Evolutionary conservation across 30 jellyfish, hydroid and myxozoan species (phyloP).

Genomic region (Cassiopea xamachana): DNA sequence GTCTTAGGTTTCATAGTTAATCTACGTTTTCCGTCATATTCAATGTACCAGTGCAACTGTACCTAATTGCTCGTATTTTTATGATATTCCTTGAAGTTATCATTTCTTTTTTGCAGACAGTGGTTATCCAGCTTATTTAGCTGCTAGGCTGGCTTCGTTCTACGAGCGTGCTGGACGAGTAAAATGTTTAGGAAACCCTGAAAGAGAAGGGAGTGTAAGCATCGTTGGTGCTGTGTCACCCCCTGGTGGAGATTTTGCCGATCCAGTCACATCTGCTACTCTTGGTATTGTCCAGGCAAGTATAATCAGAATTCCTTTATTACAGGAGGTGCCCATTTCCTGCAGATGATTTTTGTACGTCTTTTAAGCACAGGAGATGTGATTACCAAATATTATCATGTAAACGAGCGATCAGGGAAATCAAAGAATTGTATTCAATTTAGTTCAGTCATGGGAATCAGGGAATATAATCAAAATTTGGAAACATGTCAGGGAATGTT

Average conservation of each 20-base stretch:
- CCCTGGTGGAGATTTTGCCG: slow-evolving; percentile 99
- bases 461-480: too few relatives aligned
- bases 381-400: too few relatives aligned
- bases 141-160: slow-evolving; percentile 99
- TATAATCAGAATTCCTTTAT: background rate
- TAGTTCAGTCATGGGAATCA: too few relatives aligned
- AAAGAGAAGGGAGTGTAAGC: slow-evolving; percentile 98
- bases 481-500: too few relatives aligned
- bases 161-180: slow-evolving; percentile 99
- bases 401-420: too few relatives aligned
- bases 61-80: too few relatives aligned
- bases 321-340: too few relatives aligned
- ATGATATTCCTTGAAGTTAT: too few relatives aligned
- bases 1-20: background rate
- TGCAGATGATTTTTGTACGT: too few relatives aligned
- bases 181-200: slow-evolving; percentile 96
- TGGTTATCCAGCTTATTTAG: slow-evolving; percentile 99
- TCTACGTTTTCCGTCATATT: background rate
- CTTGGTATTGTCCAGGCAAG: slow-evolving; percentile 99
- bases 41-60: background rate
- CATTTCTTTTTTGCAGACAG: slow-evolving; percentile 61
- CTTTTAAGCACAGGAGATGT: too few relatives aligned
- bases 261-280: slow-evolving; percentile 99
- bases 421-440: too few relatives aligned
- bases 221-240: slow-evolving; percentile 99